Evolutionary conservation across 2,797 vertebrate species (phyloP), one percentile per base, ranked within the genome.

Genomic region (Poeciliopsis infans): DNA sequence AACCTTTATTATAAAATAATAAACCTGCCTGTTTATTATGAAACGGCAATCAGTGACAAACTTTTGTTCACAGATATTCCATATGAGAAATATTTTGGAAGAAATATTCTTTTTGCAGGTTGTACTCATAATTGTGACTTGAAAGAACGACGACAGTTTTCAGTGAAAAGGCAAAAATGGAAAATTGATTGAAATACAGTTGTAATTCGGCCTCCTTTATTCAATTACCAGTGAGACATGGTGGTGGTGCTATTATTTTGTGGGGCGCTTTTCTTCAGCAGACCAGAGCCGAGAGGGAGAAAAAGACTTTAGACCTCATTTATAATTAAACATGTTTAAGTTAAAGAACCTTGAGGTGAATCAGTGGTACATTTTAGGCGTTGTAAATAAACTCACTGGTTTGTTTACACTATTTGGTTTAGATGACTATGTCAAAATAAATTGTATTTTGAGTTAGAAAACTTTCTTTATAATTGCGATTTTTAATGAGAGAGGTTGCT

Each of bases 61-160:
- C 80, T 72, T 57, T 47, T 7, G 39, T 47, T 41, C 75, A 72
- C 15, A 72, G 72, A 79, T 75, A 68, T 73, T 80, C 68, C 69
- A 25, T 15, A 78, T 77, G 36, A 46, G 12, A 5, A 51, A 47
- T 70, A 28, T 25, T 13, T 43, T 16, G 1, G 8, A n/a, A 18
- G 7, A 36, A 20, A 36, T 8, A 5, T 10, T 25, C 31, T 3
- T 68, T 68, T 11, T 0, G 0, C 33, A 66, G 16, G 28, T 64
- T 36, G 36, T 1, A 39, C 0, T 2, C 64, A 68, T 11, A 11
- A 43, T n/a, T n/a, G 39, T 43, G 23, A 69, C 6, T 5, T 43
- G 39, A 25, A 69, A 69, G 20, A 69, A 69, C 0, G 0, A 68
- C 23, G 25, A 43, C 11, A 43, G 23, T 69, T n/a, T 43, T 68